A percentile compares a stretch with the other conserved stretches of the same genome.
Evolutionary conservation across 2,113 vertebrate genomes (phyloP).

Genomic region (Merops nubicus): DNA sequence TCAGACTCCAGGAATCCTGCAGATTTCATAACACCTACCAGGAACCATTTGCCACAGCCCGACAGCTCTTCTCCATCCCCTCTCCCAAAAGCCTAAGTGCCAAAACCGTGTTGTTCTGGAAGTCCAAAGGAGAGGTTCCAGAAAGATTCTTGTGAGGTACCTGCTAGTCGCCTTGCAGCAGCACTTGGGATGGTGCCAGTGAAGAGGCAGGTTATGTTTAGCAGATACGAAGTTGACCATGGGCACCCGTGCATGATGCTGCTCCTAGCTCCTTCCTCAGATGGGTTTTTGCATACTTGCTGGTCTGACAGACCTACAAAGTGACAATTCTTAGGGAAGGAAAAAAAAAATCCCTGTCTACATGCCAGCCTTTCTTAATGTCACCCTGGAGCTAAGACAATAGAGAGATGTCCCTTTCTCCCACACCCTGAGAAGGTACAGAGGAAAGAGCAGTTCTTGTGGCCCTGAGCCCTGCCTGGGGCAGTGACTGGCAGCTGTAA

Average conservation of each 20-base stretch:
- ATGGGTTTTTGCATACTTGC: background rate
- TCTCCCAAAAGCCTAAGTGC: background rate
- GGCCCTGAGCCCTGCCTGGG: background rate
- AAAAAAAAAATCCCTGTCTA: background rate
- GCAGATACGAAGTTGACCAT: background rate
- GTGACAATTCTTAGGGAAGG: background rate
- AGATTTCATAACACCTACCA: rapidly evolving
- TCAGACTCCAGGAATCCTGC: background rate
- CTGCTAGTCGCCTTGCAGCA: background rate
- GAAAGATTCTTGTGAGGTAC: background rate
- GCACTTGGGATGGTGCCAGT: background rate
- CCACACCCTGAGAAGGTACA: background rate
- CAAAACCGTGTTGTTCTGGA: background rate
- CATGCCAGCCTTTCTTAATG: background rate
- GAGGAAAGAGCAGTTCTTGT: background rate
- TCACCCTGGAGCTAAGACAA: background rate
- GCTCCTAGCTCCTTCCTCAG: background rate
- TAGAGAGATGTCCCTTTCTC: background rate
- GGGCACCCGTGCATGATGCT: background rate
- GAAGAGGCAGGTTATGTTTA: background rate
- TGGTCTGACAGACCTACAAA: background rate
- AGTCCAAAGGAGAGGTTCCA: background rate
- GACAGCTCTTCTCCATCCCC: background rate
- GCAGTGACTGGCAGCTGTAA: background rate
- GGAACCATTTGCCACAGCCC: background rate